phyloP scores from a whole-genome alignment of 1,140 invertebrate species.

The Aleiodes sp. region DNA sequence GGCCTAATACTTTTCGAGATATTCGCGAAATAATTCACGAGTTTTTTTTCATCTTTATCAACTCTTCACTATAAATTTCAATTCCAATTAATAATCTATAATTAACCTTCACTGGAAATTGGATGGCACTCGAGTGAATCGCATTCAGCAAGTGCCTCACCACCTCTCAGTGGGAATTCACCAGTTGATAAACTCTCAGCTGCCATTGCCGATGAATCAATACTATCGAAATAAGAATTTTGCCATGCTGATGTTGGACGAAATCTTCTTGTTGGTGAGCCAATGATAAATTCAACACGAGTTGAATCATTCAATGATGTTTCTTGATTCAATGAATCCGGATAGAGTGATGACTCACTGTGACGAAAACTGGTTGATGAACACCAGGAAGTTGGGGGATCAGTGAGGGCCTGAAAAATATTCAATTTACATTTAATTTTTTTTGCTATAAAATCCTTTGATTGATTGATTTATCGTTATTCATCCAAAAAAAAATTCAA shows the following conservation, averaged over 20 bases:
- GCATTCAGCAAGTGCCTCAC: constrained; percentile 69
- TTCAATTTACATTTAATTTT: background rate
- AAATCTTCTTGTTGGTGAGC: constrained; percentile 57
- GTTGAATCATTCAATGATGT: constrained; percentile 55
- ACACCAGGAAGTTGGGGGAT: constrained; percentile 65
- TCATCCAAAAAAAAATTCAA: no score
- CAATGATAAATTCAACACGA: constrained; percentile 61
- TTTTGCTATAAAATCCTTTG: background rate
- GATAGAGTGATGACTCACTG: constrained; percentile 59
- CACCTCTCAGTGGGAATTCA: constrained; percentile 56
- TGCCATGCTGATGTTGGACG: constrained; percentile 49
- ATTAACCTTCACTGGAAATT: constrained; percentile 54
- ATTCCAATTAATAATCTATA: background rate
- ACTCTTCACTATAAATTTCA: background rate
- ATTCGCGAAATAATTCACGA: no score
- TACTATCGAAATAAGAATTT: constrained; percentile 67
- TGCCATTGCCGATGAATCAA: constrained; percentile 60
- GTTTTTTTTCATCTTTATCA: no score
- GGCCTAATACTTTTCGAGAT: no score
- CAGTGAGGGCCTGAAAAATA: constrained; percentile 54
- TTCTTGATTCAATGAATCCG: constrained; percentile 62
- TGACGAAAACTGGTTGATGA: constrained; percentile 51
- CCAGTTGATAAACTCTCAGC: constrained; percentile 56
- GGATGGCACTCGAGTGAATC: constrained; percentile 66
- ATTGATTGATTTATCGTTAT: background rate